Evolutionary conservation across 1,140 invertebrate species (phyloP), one percentile per base, ranked within the genome.

Genomic region (Leptopilina clavipes): DNA sequence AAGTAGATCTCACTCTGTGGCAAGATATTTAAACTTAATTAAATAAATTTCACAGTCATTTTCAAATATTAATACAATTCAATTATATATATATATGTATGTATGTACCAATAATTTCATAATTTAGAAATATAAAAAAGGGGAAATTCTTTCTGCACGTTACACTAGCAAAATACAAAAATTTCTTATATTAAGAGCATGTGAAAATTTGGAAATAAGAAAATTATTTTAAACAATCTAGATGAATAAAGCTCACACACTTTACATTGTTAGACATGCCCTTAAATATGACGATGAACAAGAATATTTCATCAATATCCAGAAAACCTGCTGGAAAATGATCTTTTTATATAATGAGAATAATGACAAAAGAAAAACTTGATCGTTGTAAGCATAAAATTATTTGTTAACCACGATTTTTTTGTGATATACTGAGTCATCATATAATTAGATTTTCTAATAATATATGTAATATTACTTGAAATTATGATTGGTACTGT

Each of bases 301-400:
- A 31, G 25, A 31, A n/a, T n/a, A n/a, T 31, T 31, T 40, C 3
- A 52, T 52, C 17, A 52, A 52, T 52, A 52, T 52, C 56, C 56
- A 65, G 59, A 65, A 65, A 65, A 65, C 22, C 22, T 37, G 22
- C 59, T 65, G 59, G 22, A 37, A 65, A 65, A 65, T 65, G 12
- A 31, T 65, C 8, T 65, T 14, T 65, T 31, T 3, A 40, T n/a
- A 31, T 25, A 22, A 65, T 22, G n/a, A 6, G 25, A 17, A 31
- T 12, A 12, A 59, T 19, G 17, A n/a, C n/a, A 31, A 31, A 22
- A 22, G 56, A 19, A 59, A 31, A 22, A n/a, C 31, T 65, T 65
- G 6, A 31, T 31, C 25, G 12, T 65, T 54, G 2, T 65, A 14
- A 59, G 19, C 54, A 22, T 65, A 65, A 65, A 65, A 65, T 3